Percentiles rank a stretch among this genome's conserved stretches.
Evolutionary conservation across 2,113 vertebrate genomes (phyloP).

Genomic region (Vidua macroura): DNA sequence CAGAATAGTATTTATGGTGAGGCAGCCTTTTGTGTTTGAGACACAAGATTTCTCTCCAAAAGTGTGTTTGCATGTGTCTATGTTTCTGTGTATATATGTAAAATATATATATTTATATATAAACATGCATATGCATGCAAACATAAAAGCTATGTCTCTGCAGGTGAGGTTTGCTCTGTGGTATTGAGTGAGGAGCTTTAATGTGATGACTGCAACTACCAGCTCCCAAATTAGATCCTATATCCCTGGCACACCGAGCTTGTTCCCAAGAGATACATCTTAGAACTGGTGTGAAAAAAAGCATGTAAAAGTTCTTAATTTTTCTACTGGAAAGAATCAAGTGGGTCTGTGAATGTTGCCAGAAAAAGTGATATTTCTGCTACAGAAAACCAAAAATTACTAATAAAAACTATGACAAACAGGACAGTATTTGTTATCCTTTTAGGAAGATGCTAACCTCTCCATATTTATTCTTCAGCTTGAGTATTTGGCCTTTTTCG

Average conservation of each 20-base stretch:
- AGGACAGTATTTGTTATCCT: background rate
- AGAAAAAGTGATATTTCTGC: background rate
- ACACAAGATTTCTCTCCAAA: background rate
- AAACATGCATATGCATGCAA: background rate
- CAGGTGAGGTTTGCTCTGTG: background rate
- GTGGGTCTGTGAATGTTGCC: background rate
- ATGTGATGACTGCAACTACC: background rate
- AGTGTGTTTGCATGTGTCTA: background rate
- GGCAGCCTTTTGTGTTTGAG: background rate
- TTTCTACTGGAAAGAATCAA: background rate
- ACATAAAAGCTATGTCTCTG: background rate
- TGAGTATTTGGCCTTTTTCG: background rate
- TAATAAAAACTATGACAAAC: background rate
- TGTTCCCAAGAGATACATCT: background rate
- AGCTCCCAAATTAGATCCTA: background rate
- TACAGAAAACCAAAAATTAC: too few relatives aligned
- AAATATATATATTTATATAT: background rate
- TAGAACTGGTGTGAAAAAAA: background rate
- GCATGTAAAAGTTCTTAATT: background rate
- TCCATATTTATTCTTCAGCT: background rate
- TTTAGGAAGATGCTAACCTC: background rate
- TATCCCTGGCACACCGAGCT: background rate
- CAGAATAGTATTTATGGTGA: background rate
- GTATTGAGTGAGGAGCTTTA: background rate
- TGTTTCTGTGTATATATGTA: rapidly evolving